Conservation (phyloP, 2,113 vertebrate genomes). For the Ameiurus melas region DNA sequence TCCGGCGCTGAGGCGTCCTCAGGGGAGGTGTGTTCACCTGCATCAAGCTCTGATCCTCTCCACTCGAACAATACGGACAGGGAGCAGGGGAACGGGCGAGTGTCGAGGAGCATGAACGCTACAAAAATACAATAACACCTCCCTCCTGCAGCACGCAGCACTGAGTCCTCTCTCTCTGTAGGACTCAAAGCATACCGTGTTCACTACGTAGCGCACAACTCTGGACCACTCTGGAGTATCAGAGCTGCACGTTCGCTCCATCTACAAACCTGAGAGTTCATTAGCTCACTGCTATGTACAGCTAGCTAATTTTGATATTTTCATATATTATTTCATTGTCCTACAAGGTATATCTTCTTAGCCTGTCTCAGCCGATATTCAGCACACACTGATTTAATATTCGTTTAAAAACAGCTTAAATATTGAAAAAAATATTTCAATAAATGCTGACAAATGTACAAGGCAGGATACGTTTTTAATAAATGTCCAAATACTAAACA, state of each 20-base stretch:
- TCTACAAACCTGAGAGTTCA: not conserved
- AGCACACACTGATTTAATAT: too few relatives aligned
- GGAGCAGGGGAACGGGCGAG: not conserved
- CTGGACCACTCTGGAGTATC: not conserved
- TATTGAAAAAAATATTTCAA: too few relatives aligned
- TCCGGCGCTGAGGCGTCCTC: not conserved
- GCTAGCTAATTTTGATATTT: too few relatives aligned
- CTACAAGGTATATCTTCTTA: too few relatives aligned
- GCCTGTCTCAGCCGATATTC: too few relatives aligned
- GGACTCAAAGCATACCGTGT: not conserved
- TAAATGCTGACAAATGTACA: too few relatives aligned
- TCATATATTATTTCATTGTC: too few relatives aligned
- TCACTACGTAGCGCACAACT: not conserved
- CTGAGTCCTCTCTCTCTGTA: not conserved
- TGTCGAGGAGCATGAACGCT: not conserved
- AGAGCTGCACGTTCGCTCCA: not conserved
- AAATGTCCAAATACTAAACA: too few relatives aligned
- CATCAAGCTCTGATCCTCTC: not conserved
- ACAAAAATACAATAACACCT: not conserved
- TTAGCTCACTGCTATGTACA: too few relatives aligned
- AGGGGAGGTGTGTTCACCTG: not conserved
- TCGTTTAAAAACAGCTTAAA: too few relatives aligned
- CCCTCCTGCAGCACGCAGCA: not conserved
- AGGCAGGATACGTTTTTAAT: too few relatives aligned
- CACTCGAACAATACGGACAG: not conserved